Percentiles rank a stretch among this genome's conserved stretches.
Conservation (phyloP, 1,140 invertebrate genomes). For the Eufriesea mexicana region DNA sequence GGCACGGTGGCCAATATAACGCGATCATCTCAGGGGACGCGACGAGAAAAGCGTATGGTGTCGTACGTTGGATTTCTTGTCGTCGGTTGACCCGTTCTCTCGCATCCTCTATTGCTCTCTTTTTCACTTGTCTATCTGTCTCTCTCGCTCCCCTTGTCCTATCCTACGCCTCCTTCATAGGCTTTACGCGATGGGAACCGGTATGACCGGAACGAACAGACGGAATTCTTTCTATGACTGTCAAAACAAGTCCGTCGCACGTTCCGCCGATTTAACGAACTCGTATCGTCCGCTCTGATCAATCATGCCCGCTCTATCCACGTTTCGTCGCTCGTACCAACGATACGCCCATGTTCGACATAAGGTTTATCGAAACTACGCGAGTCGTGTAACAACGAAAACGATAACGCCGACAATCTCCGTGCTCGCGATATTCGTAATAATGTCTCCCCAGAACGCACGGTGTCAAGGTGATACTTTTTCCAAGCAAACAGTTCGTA, state of each 20-base stretch:
- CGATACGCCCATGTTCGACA: neutral
- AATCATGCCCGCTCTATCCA: slow-evolving; percentile 5
- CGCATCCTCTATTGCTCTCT: slow-evolving; percentile 20
- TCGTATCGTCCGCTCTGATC: slow-evolving; percentile 13
- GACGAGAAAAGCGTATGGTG: slow-evolving; percentile 31
- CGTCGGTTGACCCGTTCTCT: slow-evolving; percentile 33
- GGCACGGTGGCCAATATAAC: slow-evolving; percentile 24
- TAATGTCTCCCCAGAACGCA: no score
- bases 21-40: slow-evolving; percentile 23
- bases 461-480: neutral
- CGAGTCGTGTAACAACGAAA: neutral
- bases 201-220: slow-evolving; percentile 62
- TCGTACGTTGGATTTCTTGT: slow-evolving; percentile 49
- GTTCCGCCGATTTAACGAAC: slow-evolving; percentile 24
- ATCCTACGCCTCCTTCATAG: slow-evolving; percentile 54
- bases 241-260: slow-evolving; percentile 50
- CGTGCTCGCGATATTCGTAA: no score
- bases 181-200: slow-evolving; percentile 51
- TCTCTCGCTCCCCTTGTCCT: slow-evolving; percentile 21
- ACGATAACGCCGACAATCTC: neutral
- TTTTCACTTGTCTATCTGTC: neutral
- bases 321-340: slow-evolving; percentile 1
- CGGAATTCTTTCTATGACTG: slow-evolving; percentile 58
- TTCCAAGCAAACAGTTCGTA: neutral
- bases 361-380: neutral